Conservation (phyloP, 2,888 invertebrate species). For the Thera britannica region DNA sequence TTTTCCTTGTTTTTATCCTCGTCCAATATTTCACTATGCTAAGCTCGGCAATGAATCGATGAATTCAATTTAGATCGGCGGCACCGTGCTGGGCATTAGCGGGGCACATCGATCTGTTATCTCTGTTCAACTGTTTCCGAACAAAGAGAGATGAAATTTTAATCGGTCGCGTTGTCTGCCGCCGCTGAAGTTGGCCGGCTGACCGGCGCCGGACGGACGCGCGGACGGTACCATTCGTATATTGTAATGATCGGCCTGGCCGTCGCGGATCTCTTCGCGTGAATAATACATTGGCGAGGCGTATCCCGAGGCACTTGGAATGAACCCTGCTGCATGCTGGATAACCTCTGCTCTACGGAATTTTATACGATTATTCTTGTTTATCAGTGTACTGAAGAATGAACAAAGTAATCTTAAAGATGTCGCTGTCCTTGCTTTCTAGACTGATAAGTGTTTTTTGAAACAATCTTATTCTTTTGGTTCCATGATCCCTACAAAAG, state of each 20-base stretch:
- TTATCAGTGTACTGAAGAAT: too few species aligned
- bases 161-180: slow-evolving; percentile 77
- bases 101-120: slow-evolving; percentile 73
- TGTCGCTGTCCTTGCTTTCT: too few species aligned
- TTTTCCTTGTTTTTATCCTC: slow-evolving; percentile 41
- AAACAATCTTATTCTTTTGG: not conserved
- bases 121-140: slow-evolving; percentile 57
- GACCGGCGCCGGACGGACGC: slow-evolving; percentile 57
- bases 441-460: too few species aligned
- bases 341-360: slow-evolving; percentile 40
- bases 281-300: slow-evolving; percentile 59
- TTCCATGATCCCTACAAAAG: slow-evolving; percentile 11
- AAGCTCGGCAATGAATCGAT: slow-evolving; percentile 50
- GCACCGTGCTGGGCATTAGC: slow-evolving; percentile 66
- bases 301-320: slow-evolving; percentile 28
- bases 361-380: slow-evolving; percentile 10
- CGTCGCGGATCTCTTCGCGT: slow-evolving; percentile 51
- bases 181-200: slow-evolving; percentile 67
- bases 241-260: slow-evolving; percentile 69
- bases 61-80: slow-evolving; percentile 69
- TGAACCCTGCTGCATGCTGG: slow-evolving; percentile 35
- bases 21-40: slow-evolving; percentile 31
- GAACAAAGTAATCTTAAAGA: too few species aligned
- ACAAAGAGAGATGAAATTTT: slow-evolving; percentile 83
- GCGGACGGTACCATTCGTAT: slow-evolving; percentile 47